Conservation (phyloP, 2,888 invertebrate genomes). For the Orthonevra nobilis region DNA sequence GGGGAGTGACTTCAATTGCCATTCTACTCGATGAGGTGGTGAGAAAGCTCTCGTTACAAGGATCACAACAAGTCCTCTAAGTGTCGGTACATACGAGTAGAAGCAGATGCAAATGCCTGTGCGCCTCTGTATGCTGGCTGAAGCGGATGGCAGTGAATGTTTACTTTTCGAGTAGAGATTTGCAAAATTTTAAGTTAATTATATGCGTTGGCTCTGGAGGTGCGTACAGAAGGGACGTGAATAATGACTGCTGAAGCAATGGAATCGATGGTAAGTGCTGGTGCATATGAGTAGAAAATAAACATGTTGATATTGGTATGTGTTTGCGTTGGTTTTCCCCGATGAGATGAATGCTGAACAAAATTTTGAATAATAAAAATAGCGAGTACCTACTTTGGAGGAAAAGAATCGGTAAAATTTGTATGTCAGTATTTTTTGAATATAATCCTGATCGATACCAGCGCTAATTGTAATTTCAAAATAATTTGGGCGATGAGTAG, state of each 20-base stretch:
- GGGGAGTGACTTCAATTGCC: conserved; percentile 44
- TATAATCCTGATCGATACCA: too few species aligned
- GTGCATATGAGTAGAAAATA: too few species aligned
- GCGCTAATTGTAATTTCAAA: too few species aligned
- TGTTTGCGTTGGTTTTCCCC: too few species aligned
- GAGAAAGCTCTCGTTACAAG: conserved; percentile 41
- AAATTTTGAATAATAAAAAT: too few species aligned
- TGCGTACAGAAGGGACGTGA: neutral
- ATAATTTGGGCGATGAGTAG: too few species aligned
- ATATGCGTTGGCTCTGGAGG: conserved; percentile 4
- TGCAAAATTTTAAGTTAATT: conserved; percentile 51
- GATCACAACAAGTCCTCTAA: conserved; percentile 48
- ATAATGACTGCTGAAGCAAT: neutral
- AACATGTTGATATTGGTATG: too few species aligned
- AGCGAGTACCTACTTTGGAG: too few species aligned
- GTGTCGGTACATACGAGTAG: neutral
- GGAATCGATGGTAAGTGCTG: neutral
- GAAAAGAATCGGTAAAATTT: too few species aligned
- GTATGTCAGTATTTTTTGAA: too few species aligned
- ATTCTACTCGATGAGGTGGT: conserved; percentile 11
- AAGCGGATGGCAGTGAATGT: neutral
- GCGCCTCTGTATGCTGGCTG: neutral
- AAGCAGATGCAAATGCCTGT: conserved; percentile 16
- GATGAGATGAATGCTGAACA: too few species aligned
- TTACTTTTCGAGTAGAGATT: neutral